phyloP scores from a whole-genome alignment of 2,797 vertebrate genomes.

The Peromyscus aztecus region DNA sequence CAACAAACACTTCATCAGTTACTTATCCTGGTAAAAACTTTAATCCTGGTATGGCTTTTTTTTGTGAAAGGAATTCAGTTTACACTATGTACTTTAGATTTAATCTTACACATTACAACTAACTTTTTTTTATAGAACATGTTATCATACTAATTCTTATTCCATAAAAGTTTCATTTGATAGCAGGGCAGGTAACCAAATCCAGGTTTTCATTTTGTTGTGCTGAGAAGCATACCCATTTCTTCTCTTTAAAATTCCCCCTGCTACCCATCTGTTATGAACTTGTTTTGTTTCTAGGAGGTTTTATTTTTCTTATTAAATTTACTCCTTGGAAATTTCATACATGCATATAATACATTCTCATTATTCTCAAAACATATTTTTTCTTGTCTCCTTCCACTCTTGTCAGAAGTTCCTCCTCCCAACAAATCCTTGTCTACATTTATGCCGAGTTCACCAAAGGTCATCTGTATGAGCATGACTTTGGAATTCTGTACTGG shows the following conservation, averaged over 20 bases:
- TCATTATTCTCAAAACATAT: neutral
- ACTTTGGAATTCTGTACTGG: neutral
- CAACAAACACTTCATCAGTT: neutral
- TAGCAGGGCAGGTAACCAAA: neutral
- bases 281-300: neutral
- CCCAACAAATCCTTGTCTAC: neutral
- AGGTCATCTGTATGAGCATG: neutral
- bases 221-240: neutral
- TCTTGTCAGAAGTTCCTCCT: no score
- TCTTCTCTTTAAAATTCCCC: neutral
- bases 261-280: neutral
- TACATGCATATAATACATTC: neutral
- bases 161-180: neutral
- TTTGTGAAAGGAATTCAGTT: neutral
- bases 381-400: neutral
- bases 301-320: neutral
- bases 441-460: neutral
- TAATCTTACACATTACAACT: neutral
- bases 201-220: neutral
- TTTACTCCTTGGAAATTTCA: neutral
- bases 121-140: neutral
- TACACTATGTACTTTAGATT: neutral
- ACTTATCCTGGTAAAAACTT: neutral
- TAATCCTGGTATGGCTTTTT: neutral
- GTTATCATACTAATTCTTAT: neutral